Evolutionary conservation across 1,140 invertebrate genomes (phyloP).

Genomic region (Penaeus indicus): DNA sequence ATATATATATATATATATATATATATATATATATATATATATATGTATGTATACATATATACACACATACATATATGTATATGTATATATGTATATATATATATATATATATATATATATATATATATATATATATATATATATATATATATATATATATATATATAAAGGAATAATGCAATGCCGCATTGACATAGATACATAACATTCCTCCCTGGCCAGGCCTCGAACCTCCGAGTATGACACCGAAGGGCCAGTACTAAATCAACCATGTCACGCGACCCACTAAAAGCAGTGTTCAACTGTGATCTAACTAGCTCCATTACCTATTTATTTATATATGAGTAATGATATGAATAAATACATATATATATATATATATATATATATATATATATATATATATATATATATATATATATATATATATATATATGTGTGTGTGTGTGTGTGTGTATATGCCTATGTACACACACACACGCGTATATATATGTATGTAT

Average conservation of each 20-base stretch:
- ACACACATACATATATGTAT: neutral
- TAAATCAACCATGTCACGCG: too few relatives aligned
- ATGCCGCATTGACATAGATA: too few relatives aligned
- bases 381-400: slow-evolving; percentile 14
- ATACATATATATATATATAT: slow-evolving; percentile 14
- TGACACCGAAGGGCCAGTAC: too few relatives aligned
- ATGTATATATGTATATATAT: slow-evolving; percentile 10
- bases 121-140: slow-evolving; percentile 1
- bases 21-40: neutral
- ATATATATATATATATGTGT: slow-evolving; percentile 1
- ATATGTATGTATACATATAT: neutral
- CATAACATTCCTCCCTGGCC: too few relatives aligned
- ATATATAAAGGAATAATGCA: too few relatives aligned
- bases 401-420: slow-evolving; percentile 14
- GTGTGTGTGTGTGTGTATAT: slow-evolving; percentile 6
- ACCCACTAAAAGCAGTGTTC: too few relatives aligned
- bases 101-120: slow-evolving; percentile 20
- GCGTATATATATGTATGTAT: neutral
- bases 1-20: neutral
- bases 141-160: slow-evolving; percentile 14
- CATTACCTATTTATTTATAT: too few relatives aligned
- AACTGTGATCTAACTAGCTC: neutral
- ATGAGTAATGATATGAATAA: too few relatives aligned
- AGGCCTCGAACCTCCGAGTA: too few relatives aligned
- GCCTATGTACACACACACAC: neutral